Base-by-base conservation (phyloP, 2,113 vertebrate species). In the cattle (Bos taurus) region DNA sequence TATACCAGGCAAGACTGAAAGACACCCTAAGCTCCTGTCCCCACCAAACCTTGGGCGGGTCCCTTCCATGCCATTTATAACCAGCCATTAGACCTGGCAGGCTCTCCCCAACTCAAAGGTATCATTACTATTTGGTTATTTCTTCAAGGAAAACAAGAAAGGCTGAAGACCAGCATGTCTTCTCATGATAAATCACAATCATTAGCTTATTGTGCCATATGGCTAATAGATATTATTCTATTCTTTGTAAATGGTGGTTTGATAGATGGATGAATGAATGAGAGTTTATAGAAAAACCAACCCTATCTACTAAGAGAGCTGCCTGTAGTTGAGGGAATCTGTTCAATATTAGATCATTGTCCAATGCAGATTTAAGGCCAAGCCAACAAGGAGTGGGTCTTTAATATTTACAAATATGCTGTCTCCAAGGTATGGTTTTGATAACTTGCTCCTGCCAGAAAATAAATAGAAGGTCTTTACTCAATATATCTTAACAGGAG, bases 391-490 rank as follows among this genome's bases (percentile, higher is more conserved):
- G 4, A 92, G 10, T 2, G 40, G 52, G n/a, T 95, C 36, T 84
- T 95, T 21, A 62, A 57, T 62, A 91, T 91, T 96, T 94, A 95
- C 14, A 43, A 23, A 67, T 50, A 81, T 50, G 21, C 46, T 74
- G 2, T 80, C 21, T 87, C 48, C 50, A 86, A 78, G 21, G 0
- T 60, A 87, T 86, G 62, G 8, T 57, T 87, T 91, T 60, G 43
- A 52, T 90, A 92, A 84, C 14, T 78, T 95, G 14, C 60, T 92
- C 30, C 26, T 94, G 3, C 36, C 77, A 50, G 43, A n/a, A 54
- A 96, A 13, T 84, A 95, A 94, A 95, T 28, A 56, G n/a, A 84
- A 85, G 11, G 16, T 33, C 88, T 92, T 95, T 82, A 94, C 12
- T 78, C 59, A 77, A 60, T 5, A 71, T 1, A 59, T 60, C n/a